Conservation (phyloP, 2,797 vertebrate species). For the Florisuga fusca region DNA sequence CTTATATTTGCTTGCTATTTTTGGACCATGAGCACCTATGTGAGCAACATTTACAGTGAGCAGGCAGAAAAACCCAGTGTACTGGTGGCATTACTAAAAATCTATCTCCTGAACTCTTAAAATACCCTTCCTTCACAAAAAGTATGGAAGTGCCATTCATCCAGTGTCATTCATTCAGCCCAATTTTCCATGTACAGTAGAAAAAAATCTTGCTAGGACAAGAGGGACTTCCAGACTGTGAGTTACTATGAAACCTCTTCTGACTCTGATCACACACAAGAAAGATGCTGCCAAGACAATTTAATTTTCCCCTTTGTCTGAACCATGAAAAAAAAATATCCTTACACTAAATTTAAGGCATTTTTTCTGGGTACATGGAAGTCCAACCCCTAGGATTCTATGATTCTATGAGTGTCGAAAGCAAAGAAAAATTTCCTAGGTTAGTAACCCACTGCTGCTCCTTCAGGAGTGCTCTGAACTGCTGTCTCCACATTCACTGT, state of each 20-base stretch:
- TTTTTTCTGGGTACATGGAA: not conserved
- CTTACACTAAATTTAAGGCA: not conserved
- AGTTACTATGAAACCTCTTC: not conserved
- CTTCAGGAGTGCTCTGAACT: not conserved
- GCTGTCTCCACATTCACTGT: not conserved
- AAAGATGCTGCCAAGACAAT: not conserved
- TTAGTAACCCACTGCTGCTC: not conserved
- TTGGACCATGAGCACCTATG: not conserved
- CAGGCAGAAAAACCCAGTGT: not conserved
- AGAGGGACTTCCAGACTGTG: not conserved
- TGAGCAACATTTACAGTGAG: not conserved
- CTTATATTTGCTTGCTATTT: not conserved
- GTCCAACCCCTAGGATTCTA: too few relatives aligned
- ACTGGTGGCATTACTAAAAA: slow-evolving; percentile 1
- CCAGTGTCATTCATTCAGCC: not conserved
- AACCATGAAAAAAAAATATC: not conserved
- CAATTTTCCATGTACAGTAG: not conserved
- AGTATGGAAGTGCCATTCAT: not conserved
- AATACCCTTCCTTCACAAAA: not conserved
- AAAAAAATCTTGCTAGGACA: not conserved
- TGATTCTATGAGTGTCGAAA: not conserved
- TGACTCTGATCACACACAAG: not conserved
- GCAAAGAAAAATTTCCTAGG: not conserved
- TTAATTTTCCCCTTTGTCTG: not conserved
- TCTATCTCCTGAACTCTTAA: not conserved